Percentiles rank a stretch among this genome's conserved stretches.
These are phyloP conservation scores for Drosophila quinaria DNA, from an alignment of 2,888 invertebrate genomes.

Conservation along the genomic window DNA sequence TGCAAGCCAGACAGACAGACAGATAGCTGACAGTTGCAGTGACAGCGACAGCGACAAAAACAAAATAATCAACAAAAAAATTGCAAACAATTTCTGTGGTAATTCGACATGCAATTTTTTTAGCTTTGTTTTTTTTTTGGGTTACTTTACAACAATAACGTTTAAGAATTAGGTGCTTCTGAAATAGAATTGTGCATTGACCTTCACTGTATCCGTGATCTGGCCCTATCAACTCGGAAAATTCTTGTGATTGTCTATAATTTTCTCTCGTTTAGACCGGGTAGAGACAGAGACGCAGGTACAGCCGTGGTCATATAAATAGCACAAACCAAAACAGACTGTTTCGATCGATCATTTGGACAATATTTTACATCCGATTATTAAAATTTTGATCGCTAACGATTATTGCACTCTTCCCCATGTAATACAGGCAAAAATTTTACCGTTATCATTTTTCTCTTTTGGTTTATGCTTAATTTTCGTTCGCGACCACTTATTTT, in stretches of 20 bases:
- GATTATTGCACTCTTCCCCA: too few species aligned
- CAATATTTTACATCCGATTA: too few species aligned
- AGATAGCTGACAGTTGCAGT: constrained; percentile 18
- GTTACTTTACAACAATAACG: constrained; percentile 6
- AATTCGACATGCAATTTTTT: constrained; percentile 32
- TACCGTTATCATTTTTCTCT: too few species aligned
- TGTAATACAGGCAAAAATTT: too few species aligned
- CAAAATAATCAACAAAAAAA: constrained; percentile 32
- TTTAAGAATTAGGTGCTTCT: neutral
- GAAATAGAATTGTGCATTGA: neutral
- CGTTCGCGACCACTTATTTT: too few species aligned
- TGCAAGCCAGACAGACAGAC: constrained; percentile 22
- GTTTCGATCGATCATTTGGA: too few species aligned
- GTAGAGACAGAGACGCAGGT: too few species aligned
- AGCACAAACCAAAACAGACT: too few species aligned
- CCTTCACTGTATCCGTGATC: constrained; percentile 13
- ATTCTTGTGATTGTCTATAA: constrained; percentile 33
- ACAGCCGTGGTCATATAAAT: too few species aligned
- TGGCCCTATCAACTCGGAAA: constrained; percentile 9
- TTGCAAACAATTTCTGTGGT: constrained; percentile 44
- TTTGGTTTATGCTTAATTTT: too few species aligned
- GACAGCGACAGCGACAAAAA: neutral
- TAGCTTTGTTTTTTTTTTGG: constrained; percentile 12
- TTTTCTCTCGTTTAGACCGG: constrained; percentile 27
- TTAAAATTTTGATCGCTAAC: too few species aligned